Base-by-base conservation (phyloP, 2,888 invertebrate genomes). In the Trichacis sp. region DNA sequence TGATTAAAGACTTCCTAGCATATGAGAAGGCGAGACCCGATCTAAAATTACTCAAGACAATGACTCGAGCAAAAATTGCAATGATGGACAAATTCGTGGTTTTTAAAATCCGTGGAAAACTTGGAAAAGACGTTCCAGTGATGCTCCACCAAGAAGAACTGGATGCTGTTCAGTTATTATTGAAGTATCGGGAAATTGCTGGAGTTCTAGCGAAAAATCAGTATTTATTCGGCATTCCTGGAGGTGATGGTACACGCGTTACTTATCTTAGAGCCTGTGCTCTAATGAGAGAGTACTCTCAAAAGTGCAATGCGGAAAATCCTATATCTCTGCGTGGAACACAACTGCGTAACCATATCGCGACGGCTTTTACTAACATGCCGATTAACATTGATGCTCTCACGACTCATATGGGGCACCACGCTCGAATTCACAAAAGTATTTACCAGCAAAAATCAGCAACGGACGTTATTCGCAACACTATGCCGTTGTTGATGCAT, bases 141-240 rank as follows among this genome's bases (percentile, higher is more conserved):
- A 2, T 36, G n/a, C 3, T 36, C 3, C 4, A 36, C 36, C 11
- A 12, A 2, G 14, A 12, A 36, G n/a, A 12, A 2, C 14, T 36
- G 11, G 6, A 4, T 12, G 14, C 11, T 12, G 6, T 56, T 12
- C n/a, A 40, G 1, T 1, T 48, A 11, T n/a, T 56, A 3, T 1
- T 40, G 5, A 18, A 33, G 14, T 50, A 50, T 45, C 57, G 57
- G 30, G 20, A 43, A 43, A 0, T 30, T 18, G 56, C 56, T 1
- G 30, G 48, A 2, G 49, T 56, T 5, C 14, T 36, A 1, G n/a
- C 2, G 4, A 1, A 14, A 6, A 52, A 52, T 17, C 20, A 2
- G 6, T 52, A 52, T 24, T 20, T 52, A 12, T 36, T 36, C 9
- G 36, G 6, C 3, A 5, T 36, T 5, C 14, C 36, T 4, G 36